These are phyloP conservation scores for Cetoscarus ocellatus DNA, from an alignment of 2,797 vertebrate genomes.

Conservation along the genomic window DNA sequence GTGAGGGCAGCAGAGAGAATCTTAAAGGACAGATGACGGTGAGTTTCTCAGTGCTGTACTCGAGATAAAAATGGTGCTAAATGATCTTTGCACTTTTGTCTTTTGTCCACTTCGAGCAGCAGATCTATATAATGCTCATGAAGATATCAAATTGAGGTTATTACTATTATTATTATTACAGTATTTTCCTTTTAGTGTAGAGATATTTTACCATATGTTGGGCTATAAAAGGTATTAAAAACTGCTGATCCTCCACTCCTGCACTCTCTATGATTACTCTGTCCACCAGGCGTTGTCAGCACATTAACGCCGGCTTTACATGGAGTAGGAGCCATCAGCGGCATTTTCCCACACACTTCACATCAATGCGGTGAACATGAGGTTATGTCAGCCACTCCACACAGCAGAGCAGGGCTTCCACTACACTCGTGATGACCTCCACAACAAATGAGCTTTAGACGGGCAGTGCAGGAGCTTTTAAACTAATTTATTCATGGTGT, in stretches of 20 bases:
- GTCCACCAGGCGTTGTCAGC: constrained; percentile 54
- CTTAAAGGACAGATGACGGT: constrained; percentile 8
- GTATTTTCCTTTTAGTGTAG: constrained; percentile 6
- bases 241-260: constrained; percentile 27
- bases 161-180: background rate
- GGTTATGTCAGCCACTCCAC: constrained; percentile 52
- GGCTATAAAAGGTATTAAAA: constrained; percentile 40
- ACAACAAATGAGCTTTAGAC: constrained; percentile 34
- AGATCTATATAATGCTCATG: background rate
- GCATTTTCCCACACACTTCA: constrained; percentile 43
- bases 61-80: constrained; percentile 16
- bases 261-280: constrained; percentile 67
- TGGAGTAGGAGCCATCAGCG: constrained; percentile 42
- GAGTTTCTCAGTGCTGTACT: constrained; percentile 13
- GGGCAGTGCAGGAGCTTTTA: constrained; percentile 39
- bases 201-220: constrained; percentile 3
- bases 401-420: constrained; percentile 25
- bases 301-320: constrained; percentile 32
- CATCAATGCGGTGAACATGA: constrained; percentile 27
- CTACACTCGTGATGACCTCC: constrained; percentile 29
- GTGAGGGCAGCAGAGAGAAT: constrained; percentile 3
- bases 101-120: background rate
- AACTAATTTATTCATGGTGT: constrained; percentile 33
- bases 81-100: background rate
- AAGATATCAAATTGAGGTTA: constrained; percentile 21